These are phyloP conservation scores for Acanthosepion lycidas DNA, from an alignment of 2,888 invertebrate species.

Conservation along the genomic window DNA sequence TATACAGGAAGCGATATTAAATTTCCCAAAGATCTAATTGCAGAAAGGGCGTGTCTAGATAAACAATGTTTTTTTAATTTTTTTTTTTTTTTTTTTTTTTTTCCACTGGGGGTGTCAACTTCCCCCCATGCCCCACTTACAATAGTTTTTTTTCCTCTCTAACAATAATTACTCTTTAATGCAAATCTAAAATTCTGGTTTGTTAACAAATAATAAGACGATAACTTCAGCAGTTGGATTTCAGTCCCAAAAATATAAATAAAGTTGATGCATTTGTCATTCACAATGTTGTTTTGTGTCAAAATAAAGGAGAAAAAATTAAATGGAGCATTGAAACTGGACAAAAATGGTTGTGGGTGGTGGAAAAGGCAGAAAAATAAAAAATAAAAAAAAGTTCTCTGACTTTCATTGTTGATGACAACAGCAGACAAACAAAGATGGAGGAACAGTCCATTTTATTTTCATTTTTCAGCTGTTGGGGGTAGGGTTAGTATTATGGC, in stretches of 20 bases:
- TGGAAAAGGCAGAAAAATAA: neutral
- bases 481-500: too few relatives aligned
- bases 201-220: neutral
- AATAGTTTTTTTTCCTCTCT: neutral
- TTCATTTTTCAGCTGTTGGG: neutral
- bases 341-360: neutral
- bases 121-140: too few relatives aligned
- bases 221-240: neutral
- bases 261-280: neutral
- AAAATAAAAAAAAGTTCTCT: neutral
- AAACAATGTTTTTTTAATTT: neutral
- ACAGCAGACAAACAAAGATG: slow-evolving; percentile 8
- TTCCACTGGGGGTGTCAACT: neutral
- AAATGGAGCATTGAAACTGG: neutral
- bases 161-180: neutral
- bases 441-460: neutral
- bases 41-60: neutral
- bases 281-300: neutral
- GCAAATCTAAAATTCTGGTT: neutral
- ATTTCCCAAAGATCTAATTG: too few relatives aligned
- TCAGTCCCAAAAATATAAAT: neutral
- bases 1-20: too few relatives aligned
- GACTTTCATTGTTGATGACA: neutral
- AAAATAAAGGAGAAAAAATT: neutral
- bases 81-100: neutral